Conservation (phyloP, 2,113 vertebrate genomes). For the Anhinga anhinga region DNA sequence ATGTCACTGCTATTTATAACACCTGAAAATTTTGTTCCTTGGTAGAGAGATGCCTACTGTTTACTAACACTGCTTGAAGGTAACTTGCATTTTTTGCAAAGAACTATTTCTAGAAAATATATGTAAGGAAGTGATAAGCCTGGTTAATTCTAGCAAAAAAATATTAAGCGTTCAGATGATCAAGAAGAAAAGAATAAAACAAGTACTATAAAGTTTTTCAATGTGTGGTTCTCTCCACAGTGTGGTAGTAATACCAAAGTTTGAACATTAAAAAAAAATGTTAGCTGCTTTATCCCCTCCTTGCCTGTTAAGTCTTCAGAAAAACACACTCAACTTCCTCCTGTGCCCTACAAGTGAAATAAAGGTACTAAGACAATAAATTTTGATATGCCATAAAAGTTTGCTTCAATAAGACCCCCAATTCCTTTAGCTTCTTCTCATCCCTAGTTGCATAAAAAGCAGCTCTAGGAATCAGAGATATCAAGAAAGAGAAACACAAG, state of each 20-base stretch:
- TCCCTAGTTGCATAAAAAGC: background rate
- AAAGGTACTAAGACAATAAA: background rate
- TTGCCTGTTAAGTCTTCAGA: background rate
- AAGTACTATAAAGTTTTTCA: background rate
- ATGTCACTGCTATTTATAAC: background rate
- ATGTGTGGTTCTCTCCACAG: background rate
- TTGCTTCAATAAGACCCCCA: background rate
- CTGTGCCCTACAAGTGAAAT: background rate
- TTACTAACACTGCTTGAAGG: background rate
- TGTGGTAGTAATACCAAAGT: background rate
- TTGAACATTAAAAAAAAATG: background rate
- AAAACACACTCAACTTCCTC: background rate
- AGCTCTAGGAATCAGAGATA: background rate
- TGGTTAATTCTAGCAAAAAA: background rate
- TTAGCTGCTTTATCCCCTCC: background rate
- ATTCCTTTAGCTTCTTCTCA: background rate
- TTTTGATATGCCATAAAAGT: background rate
- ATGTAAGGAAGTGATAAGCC: background rate
- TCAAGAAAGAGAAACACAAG: accelerated
- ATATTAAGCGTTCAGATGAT: background rate
- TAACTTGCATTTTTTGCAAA: background rate
- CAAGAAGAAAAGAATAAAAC: background rate
- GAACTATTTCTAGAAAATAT: background rate
- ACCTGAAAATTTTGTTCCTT: background rate
- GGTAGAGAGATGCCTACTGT: background rate